A percentile compares a stretch with the other conserved stretches of the same genome.
Conservation (phyloP, 2,888 invertebrate genomes). For the Antitype chi region DNA sequence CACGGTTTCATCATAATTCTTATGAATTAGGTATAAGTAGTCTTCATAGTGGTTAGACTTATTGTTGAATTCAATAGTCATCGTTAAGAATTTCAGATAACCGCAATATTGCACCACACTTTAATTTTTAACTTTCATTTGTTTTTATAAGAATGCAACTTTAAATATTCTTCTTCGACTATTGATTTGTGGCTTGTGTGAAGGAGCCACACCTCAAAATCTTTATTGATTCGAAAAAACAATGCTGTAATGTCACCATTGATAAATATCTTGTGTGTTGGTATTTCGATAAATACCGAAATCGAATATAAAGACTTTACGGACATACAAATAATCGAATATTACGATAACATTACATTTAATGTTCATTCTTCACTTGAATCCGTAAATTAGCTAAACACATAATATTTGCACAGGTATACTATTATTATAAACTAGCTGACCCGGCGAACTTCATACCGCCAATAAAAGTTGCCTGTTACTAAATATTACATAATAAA, state of each 20-base stretch:
- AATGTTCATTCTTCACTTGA: neutral
- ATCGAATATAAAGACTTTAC: slow-evolving; percentile 58
- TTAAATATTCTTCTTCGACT: neutral
- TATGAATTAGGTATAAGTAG: neutral
- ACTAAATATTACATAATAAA: too few species aligned
- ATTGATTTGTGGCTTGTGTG: neutral
- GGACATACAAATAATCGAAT: slow-evolving; percentile 16
- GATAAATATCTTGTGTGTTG: slow-evolving; percentile 51
- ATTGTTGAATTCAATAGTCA: slow-evolving; percentile 1
- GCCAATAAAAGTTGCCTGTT: too few species aligned
- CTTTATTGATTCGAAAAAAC: slow-evolving; percentile 42
- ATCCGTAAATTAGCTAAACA: neutral
- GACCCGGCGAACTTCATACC: too few species aligned
- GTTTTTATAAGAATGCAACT: slow-evolving; percentile 4
- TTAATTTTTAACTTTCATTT: neutral
- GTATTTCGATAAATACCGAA: slow-evolving; percentile 48
- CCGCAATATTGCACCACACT: neutral
- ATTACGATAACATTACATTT: slow-evolving; percentile 1
- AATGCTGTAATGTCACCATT: slow-evolving; percentile 42
- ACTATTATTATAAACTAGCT: too few species aligned
- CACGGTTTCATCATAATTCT: neutral
- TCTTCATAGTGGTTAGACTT: slow-evolving; percentile 5
- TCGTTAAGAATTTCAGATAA: neutral
- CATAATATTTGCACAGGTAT: too few species aligned
- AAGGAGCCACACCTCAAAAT: slow-evolving; percentile 23